Evolutionary conservation across 2,113 vertebrate genomes (phyloP), one percentile per base, ranked within the genome.

Genomic region (Varanus komodoensis): DNA sequence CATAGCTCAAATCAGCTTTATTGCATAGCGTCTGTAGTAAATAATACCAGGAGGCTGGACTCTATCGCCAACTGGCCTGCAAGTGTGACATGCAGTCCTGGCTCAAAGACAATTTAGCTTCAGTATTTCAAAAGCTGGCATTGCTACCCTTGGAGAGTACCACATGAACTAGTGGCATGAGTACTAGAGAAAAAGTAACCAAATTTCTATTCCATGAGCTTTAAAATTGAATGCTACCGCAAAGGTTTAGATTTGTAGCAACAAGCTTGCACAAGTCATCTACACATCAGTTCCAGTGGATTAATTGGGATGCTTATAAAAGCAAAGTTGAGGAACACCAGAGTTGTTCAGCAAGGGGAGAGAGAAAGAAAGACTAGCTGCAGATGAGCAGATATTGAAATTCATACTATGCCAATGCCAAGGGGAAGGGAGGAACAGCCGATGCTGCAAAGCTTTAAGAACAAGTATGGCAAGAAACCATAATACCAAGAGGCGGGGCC

Each of bases 381-480:
- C 92, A 89, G 91, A 85, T 92, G 90, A 94, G 94, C 68, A 95
- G 91, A 91, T 25, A 93, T 50, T 71, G 25, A 95, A 95, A 96
- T 90, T 91, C 91, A 7, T 77, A 88, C 89, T 32, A 90, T 89
- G 91, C 94, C 93, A 95, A 73, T 92, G 96, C 95, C 96, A 97
- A 90, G 89, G 93, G 95, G 96, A 91, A 87, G 96, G 95, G 95
- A 96, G 96, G 95, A 97, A 94, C 95, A 96, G 91, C 94, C 93
- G 95, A 92, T 75, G 85, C 75, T 95, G 95, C 94, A 94, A 89
- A 94, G 0, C 93, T 69, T 81, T 92, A 88, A 90, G 95, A 97
- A 97, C 97, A 95, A 92, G 96, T 95, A 97, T 2, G 97, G 95
- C 96, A 92, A 95, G 96, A 96, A 96, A 89, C 87, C 77, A 38